A percentile compares a stretch with the other conserved stretches of the same genome.
These are phyloP conservation scores for Cydia fagiglandana DNA, from an alignment of 1,140 invertebrate genomes.

Conservation along the genomic window DNA sequence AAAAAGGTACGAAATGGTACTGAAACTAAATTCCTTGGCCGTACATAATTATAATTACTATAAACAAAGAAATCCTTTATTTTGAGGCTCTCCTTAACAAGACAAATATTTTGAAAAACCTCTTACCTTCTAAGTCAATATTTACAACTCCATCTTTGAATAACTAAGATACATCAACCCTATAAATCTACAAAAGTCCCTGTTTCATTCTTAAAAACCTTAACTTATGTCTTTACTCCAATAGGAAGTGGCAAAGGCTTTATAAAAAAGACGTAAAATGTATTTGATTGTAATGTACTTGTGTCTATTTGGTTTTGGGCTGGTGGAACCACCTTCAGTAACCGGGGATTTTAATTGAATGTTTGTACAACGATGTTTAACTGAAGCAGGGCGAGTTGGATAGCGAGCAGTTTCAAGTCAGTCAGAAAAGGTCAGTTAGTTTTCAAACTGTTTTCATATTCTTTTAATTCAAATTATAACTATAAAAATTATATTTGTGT, in stretches of 20 bases:
- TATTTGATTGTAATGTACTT: neutral
- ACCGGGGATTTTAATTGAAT: slow-evolving; percentile 38
- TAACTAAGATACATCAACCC: neutral
- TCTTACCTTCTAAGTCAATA: slow-evolving; percentile 20
- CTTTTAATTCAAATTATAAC: too few species aligned
- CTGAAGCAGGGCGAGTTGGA: slow-evolving; percentile 18
- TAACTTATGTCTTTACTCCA: neutral
- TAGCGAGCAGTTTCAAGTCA: neutral
- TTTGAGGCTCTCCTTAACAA: neutral
- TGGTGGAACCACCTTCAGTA: slow-evolving; percentile 32
- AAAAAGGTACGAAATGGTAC: too few species aligned
- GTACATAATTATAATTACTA: too few species aligned
- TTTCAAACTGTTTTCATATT: too few species aligned
- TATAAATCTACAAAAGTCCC: neutral
- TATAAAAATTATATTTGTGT: too few species aligned
- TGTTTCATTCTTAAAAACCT: neutral
- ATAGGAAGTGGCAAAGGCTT: neutral
- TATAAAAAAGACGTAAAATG: slow-evolving; percentile 9
- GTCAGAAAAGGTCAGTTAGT: too few species aligned
- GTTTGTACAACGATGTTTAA: slow-evolving; percentile 33
- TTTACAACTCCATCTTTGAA: slow-evolving; percentile 28
- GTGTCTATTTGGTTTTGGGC: neutral
- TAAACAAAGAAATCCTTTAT: too few species aligned
- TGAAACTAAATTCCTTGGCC: too few species aligned
- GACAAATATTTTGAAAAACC: neutral